Evolutionary conservation across 2,888 invertebrate species (phyloP), one percentile per base, ranked within the genome.

Genomic region (Agrenia bidenticulata): DNA sequence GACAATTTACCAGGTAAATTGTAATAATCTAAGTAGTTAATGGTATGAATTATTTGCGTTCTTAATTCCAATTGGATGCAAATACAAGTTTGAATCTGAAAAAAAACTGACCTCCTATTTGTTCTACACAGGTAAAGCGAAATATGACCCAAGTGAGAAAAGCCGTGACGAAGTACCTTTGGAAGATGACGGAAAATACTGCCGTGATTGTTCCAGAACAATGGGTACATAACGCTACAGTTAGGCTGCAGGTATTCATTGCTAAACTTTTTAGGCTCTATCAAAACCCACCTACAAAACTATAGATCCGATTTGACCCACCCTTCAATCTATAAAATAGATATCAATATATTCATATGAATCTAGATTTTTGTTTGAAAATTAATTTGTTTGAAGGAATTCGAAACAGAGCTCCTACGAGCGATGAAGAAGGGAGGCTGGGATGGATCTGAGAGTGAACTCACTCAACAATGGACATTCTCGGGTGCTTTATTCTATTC

Each of bases 401-500:
- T 89, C 77, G 90, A 91, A 78, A 83, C 81, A 57, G 85, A 88
- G 42, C 85, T 95, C 64, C 83, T 93, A 63, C 83, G 85, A 70
- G 90, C 92, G 75, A 93, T 94, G 85, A 91, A 89, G 78, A 74
- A 76, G 54, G 91, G 93, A 78, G 94, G 94, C 56, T 87, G 86
- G 78, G 74, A 76, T 68, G 76, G 76, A 1, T 63, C 66, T 26
- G 84, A 84, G 67, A 81, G 81, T 58, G 76, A 77, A 1, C 78
- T 81, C 13, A 82, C 81, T 61, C 80, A 83, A 7, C 92, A 93
- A 80, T 92, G 93, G 93, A 91, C 92, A 51, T 89, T 89, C 81
- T 88, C 88, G 19, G 94, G 94, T 15, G 91, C 94, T 0, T 84
- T 96, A n/a, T 92, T 96, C 82, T 95, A 94, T 83, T 94, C 94